Evolutionary conservation across 2,797 vertebrate genomes (phyloP).

Genomic region (Octomys mimax): DNA sequence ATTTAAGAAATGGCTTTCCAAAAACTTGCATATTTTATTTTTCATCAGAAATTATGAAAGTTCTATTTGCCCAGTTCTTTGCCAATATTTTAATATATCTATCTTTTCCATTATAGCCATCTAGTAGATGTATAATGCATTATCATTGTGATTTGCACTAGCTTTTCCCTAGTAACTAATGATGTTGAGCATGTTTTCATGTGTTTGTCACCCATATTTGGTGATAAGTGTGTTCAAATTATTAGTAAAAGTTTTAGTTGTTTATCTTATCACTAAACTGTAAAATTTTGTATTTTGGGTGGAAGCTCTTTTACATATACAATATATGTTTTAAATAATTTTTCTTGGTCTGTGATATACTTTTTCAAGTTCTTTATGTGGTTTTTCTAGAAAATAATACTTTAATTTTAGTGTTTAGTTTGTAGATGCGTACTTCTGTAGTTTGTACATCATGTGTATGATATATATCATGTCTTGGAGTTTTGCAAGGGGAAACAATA

Average conservation of each 20-base stretch:
- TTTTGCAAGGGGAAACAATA: too few relatives aligned
- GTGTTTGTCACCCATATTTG: neutral
- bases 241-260: neutral
- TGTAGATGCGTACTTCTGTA: neutral
- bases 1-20: neutral
- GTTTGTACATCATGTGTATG: neutral
- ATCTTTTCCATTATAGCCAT: neutral
- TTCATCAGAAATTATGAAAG: neutral
- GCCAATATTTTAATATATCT: neutral
- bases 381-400: neutral
- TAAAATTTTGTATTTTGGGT: neutral
- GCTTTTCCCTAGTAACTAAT: neutral
- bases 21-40: neutral
- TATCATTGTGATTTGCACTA: neutral
- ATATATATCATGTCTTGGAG: neutral
- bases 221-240: neutral
- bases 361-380: neutral
- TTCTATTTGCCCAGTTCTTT: neutral
- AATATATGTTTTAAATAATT: neutral
- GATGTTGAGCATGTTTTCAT: neutral
- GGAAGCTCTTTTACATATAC: neutral
- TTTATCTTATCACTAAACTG: neutral
- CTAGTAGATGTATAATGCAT: neutral
- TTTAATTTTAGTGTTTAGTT: constrained; percentile 9
- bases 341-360: neutral